A percentile compares a stretch with the other conserved stretches of the same genome.
Evolutionary conservation across 2,797 vertebrate genomes (phyloP).

Genomic region (Aeoliscus strigatus): DNA sequence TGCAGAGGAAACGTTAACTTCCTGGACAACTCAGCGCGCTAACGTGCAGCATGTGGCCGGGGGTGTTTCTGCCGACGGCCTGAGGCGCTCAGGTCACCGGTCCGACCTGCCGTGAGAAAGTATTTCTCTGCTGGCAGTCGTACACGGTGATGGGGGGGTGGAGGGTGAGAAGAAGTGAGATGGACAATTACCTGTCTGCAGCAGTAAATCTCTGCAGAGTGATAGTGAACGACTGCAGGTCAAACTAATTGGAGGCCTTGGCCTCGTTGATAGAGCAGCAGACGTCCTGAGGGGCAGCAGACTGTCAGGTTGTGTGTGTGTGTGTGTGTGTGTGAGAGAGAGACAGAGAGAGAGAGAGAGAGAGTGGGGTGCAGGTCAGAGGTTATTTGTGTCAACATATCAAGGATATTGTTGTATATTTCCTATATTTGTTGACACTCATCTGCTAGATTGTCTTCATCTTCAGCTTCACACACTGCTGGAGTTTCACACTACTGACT

Average conservation of each 20-base stretch:
- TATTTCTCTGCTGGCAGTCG: slow-evolving; percentile 19
- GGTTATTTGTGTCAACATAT: too few species aligned
- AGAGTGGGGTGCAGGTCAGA: too few species aligned
- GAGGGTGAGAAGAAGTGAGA: slow-evolving; percentile 41
- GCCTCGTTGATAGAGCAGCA: slow-evolving; percentile 33
- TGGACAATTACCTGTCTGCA: slow-evolving; percentile 60
- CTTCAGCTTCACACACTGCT: too few species aligned
- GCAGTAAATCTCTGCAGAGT: slow-evolving; percentile 54
- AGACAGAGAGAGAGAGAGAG: too few species aligned
- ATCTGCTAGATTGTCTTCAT: too few species aligned
- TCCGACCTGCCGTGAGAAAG: slow-evolving; percentile 49
- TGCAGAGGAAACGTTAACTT: too few species aligned
- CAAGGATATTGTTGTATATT: too few species aligned
- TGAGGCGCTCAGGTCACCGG: slow-evolving; percentile 16
- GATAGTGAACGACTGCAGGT: slow-evolving; percentile 51
- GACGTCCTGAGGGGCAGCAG: slow-evolving; percentile 42
- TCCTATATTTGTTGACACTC: too few species aligned
- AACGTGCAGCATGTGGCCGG: slow-evolving; percentile 1
- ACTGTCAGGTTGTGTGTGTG: too few species aligned
- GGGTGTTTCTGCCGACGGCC: slow-evolving; percentile 31
- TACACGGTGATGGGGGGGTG: slow-evolving; percentile 26
- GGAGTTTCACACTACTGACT: too few species aligned
- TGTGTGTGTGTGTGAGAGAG: too few species aligned
- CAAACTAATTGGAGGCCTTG: slow-evolving; percentile 35
- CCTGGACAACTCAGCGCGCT: too few species aligned